A percentile compares a stretch with the other conserved stretches of the same genome.
Evolutionary conservation across 2,888 invertebrate species (phyloP).

Genomic region (Aporophyla nigra): DNA sequence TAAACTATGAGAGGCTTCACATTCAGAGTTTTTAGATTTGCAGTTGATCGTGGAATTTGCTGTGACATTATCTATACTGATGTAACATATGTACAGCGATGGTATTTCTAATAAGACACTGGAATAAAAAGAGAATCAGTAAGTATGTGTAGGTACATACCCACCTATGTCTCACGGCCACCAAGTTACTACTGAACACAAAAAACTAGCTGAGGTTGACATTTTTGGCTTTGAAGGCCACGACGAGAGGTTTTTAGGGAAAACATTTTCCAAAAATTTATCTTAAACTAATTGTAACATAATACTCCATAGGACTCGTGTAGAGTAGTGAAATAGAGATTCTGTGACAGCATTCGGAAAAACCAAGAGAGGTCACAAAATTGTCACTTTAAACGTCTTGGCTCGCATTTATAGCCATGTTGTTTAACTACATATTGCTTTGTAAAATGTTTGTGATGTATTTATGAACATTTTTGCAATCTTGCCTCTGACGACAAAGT

Average conservation of each 20-base stretch:
- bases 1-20: slow-evolving; percentile 38
- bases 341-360: not conserved
- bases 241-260: too few species aligned
- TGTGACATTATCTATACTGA: slow-evolving; percentile 72
- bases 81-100: slow-evolving; percentile 78
- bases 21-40: slow-evolving; percentile 74
- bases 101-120: slow-evolving; percentile 78
- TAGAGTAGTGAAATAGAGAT: too few species aligned
- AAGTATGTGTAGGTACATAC: not conserved
- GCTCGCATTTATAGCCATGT: not conserved
- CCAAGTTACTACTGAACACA: not conserved
- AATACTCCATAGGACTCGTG: not conserved
- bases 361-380: not conserved
- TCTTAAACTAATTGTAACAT: not conserved
- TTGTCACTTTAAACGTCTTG: not conserved
- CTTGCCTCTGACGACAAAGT: slow-evolving; percentile 62
- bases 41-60: slow-evolving; percentile 78
- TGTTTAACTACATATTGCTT: not conserved
- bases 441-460: not conserved
- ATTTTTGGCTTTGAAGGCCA: too few species aligned
- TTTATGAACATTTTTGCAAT: not conserved
- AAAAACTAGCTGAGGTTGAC: not conserved
- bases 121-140: slow-evolving; percentile 44
- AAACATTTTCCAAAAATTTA: not conserved
- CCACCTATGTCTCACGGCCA: too few species aligned